These are phyloP conservation scores for Acanthacorydalis orientalis DNA, from an alignment of 2,888 invertebrate genomes.

Conservation along the genomic window DNA sequence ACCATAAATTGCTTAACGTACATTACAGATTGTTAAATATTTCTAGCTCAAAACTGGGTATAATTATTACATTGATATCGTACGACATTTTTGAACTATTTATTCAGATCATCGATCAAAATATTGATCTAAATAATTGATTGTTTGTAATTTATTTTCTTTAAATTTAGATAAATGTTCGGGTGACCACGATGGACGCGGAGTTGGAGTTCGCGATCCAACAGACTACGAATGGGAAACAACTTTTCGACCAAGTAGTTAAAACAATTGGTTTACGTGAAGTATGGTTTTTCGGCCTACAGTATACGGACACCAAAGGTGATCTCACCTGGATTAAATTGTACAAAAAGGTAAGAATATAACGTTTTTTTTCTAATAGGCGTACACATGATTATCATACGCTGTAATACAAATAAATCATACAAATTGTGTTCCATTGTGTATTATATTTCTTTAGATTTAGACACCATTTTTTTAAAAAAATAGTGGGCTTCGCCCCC, in stretches of 20 bases:
- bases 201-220: conserved; percentile 99
- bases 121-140: not conserved
- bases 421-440: too few species aligned
- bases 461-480: too few species aligned
- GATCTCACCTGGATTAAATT: conserved; percentile 98
- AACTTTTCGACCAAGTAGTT: conserved; percentile 98
- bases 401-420: too few species aligned
- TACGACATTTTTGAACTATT: too few species aligned
- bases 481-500: too few species aligned
- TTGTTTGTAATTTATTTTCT: conserved; percentile 10
- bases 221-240: conserved; percentile 97
- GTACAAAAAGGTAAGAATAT: conserved; percentile 83
- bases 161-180: conserved; percentile 81
- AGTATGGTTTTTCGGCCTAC: conserved; percentile 99
- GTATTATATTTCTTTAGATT: too few species aligned
- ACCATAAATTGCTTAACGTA: too few species aligned
- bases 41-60: too few species aligned
- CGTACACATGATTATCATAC: too few species aligned
- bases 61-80: too few species aligned
- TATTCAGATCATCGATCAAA: too few species aligned
- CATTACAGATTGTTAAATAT: too few species aligned
- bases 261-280: conserved; percentile 98
- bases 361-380: not conserved
- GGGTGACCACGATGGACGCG: conserved; percentile 99
- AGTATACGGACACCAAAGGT: conserved; percentile 96